A percentile compares a stretch with the other conserved stretches of the same genome.
Evolutionary conservation across 1,140 invertebrate species (phyloP).

Genomic region (Drosophila ogumai): DNA sequence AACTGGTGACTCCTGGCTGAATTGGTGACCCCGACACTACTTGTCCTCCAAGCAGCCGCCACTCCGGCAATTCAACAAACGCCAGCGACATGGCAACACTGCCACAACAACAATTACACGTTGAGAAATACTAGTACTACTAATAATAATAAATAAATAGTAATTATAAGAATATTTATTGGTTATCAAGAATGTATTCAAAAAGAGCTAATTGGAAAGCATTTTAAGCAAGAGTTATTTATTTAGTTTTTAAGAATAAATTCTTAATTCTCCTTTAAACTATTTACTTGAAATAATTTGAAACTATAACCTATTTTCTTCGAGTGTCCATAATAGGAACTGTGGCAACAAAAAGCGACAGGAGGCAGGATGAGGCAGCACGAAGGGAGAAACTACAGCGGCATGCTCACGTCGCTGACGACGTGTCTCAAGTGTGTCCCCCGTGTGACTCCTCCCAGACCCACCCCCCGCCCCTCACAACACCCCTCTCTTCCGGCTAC

Average conservation of each 20-base stretch:
- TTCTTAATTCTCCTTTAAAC: not conserved
- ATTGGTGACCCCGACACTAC: slow-evolving; percentile 46
- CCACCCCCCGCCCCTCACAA: not conserved
- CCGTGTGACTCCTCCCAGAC: not conserved
- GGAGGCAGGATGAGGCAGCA: not conserved
- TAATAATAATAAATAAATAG: too few species aligned
- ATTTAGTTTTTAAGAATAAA: too few species aligned
- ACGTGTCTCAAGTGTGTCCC: slow-evolving; percentile 65
- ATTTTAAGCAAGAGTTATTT: too few species aligned
- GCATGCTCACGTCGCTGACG: slow-evolving; percentile 69
- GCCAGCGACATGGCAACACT: slow-evolving; percentile 56
- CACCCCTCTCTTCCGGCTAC: not conserved
- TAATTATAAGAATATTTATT: not conserved
- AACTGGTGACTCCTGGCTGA: slow-evolving; percentile 40
- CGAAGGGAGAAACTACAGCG: slow-evolving; percentile 29
- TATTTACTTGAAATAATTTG: not conserved
- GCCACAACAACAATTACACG: slow-evolving; percentile 32
- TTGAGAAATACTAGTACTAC: not conserved
- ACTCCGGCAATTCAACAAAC: slow-evolving; percentile 43
- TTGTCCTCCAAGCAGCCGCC: slow-evolving; percentile 37
- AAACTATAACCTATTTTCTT: not conserved
- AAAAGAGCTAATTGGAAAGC: too few species aligned
- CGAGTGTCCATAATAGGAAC: slow-evolving; percentile 1
- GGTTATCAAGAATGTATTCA: not conserved
- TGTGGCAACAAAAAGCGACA: slow-evolving; percentile 6